phyloP scores from a whole-genome alignment of 2,113 vertebrate genomes.

The Malurus alboscapulatus region DNA sequence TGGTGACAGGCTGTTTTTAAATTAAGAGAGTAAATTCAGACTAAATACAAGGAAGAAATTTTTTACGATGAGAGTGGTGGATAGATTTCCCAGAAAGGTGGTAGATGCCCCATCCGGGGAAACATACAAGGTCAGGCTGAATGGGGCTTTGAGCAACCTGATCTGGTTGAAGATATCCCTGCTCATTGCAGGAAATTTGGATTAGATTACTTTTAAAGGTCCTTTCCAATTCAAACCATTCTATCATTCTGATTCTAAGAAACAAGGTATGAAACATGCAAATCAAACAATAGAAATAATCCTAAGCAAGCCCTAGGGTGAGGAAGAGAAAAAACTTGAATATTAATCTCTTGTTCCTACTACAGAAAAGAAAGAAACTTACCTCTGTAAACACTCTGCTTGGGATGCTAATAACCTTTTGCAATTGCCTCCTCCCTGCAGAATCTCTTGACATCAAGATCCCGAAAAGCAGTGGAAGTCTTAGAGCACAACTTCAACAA shows the following conservation, averaged over 20 bases:
- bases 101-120: no score
- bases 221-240: neutral
- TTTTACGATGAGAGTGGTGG: accelerated
- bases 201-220: neutral
- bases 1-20: neutral
- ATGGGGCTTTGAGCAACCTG: neutral
- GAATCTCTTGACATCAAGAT: neutral
- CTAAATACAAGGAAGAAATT: neutral
- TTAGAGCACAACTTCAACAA: neutral
- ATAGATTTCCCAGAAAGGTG: neutral
- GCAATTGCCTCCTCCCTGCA: neutral
- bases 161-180: neutral
- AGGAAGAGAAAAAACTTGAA: neutral
- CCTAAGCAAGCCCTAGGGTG: neutral
- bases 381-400: no score
- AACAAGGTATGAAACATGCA: neutral
- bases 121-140: neutral
- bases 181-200: neutral
- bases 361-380: neutral
- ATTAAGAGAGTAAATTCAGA: neutral
- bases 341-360: neutral
- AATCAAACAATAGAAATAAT: neutral
- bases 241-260: neutral
- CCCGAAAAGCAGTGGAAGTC: neutral
- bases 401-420: neutral